Base-by-base conservation (phyloP, 1,140 invertebrate genomes). In the Apolygus lucorum region DNA sequence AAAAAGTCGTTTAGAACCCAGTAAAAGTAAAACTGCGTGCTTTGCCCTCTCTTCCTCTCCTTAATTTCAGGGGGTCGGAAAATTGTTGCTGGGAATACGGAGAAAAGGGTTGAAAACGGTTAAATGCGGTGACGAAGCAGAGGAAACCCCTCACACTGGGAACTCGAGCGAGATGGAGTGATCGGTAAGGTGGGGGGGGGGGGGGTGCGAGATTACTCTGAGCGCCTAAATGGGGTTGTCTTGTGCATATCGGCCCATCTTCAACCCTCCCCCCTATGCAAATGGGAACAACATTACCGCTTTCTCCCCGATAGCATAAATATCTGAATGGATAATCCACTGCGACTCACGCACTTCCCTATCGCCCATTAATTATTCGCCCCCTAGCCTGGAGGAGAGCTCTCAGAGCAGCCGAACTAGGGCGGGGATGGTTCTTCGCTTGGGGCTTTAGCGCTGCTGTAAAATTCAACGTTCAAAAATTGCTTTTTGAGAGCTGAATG, bases 301-400 rank as follows among this genome's bases (percentile, higher is more conserved):
- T 59, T 42, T 24, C 54, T 59, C 11, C 54, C 54, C 22, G 54
- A 59, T 59, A 59, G 22, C 54, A 59, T 59, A 59, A 59, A 59
- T 59, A 59, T 59, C 54, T 59, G 54, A 59, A 59, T 59, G 54
- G 54, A 59, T 59, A 59, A 59, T 59, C 54, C 54, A 17, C 54
- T 59, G 22, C 54, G 54, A 59, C 54, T 59, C 54, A 59, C 54
- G 54, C 54, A 24, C 54, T 24, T n/a, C 54, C 54, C 54, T 59
- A 22, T 22, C 22, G 22, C 22, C 54, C 54, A 59, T 59, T 59
- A 59, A 59, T 59, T 59, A 59, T 59, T 59, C 54, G 8, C 54
- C 54, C 34, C 17, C 34, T 42, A 8, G 4, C 34, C 34, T 42
- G 4, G 17, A 42, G n/a, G n/a, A n/a, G n/a, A n/a, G n/a, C n/a